Percentiles rank a stretch among this genome's conserved stretches.
phyloP scores from a whole-genome alignment of 1,140 invertebrate species.

The Drosophila varians region DNA sequence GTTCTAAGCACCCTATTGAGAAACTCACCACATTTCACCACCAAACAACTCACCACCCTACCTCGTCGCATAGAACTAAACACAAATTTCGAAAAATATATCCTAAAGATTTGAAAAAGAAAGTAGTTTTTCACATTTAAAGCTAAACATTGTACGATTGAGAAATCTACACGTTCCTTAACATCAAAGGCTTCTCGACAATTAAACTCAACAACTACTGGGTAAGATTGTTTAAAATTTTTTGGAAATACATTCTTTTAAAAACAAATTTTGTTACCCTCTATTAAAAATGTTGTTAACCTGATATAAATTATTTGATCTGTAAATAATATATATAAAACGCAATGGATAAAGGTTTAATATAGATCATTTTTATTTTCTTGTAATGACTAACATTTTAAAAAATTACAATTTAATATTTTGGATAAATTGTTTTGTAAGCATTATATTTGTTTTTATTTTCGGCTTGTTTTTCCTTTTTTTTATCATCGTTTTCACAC shows the following conservation, averaged over 20 bases:
- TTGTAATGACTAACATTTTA: slow-evolving; percentile 83
- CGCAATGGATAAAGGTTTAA: slow-evolving; percentile 44
- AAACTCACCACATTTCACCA: background rate
- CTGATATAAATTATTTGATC: too few species aligned
- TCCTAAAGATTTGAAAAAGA: too few species aligned
- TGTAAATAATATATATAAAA: slow-evolving; percentile 1
- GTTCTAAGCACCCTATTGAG: background rate
- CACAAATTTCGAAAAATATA: too few species aligned
- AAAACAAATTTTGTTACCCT: background rate
- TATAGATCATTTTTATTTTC: slow-evolving; percentile 77
- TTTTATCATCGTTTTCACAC: slow-evolving; percentile 32
- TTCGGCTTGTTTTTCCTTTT: slow-evolving; percentile 50
- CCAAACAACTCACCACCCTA: background rate
- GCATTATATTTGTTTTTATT: slow-evolving; percentile 64
- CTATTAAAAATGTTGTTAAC: background rate
- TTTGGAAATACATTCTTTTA: too few species aligned
- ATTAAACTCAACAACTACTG: too few species aligned
- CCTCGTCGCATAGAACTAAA: background rate
- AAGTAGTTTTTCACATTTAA: too few species aligned
- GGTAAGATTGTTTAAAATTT: too few species aligned
- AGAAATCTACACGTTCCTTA: too few species aligned
- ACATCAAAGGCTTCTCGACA: too few species aligned
- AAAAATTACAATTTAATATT: slow-evolving; percentile 82
- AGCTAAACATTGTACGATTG: too few species aligned
- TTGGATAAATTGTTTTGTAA: slow-evolving; percentile 80